Base-by-base conservation (phyloP, 1,140 invertebrate genomes). In the Andrena cerasifolii region DNA sequence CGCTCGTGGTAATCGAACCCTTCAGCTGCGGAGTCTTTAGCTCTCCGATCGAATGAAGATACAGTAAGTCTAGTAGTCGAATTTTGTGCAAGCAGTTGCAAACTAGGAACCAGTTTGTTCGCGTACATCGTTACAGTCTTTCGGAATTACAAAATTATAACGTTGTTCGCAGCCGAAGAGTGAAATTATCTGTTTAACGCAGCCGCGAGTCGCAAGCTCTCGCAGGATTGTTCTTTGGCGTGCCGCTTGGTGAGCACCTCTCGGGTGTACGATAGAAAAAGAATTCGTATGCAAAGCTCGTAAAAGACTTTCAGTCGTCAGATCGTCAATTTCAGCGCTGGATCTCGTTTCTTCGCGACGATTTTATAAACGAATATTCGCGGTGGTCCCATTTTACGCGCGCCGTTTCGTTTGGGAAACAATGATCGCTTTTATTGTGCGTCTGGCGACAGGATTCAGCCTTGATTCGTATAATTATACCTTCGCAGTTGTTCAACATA, bases 361-460 rank as follows among this genome's bases (percentile, higher is more conserved):
- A 45, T 56, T 33, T 24, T 40, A 1, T 36, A 43, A n/a, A 54
- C 40, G 63, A 68, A 76, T 56, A 68, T 26, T 76, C 53, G 65
- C 63, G 67, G 73, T 76, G 73, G 73, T 76, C 73, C 73, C 73
- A 68, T 76, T 76, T 68, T 58, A 5, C 36, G 65, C 73, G 65
- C 53, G 21, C 31, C 43, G 53, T 68, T 76, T 49, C 53, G 14
- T 70, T 45, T 47, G 21, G 62, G 43, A 76, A 68, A 68, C 53
- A 65, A 43, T 58, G 28, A 49, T 76, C 63, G 73, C 73, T 76
- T 14, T 26, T 59, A 68, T 68, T 68, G 63, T 76, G 51, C 65
- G 53, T 68, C 63, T 76, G 63, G 53, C 73, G 73, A 76, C 73
- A 49, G 54, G 45, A 67, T 68, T 76, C 65, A 76, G 73, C 73